A percentile compares a stretch with the other conserved stretches of the same genome.
Evolutionary conservation across 2,113 vertebrate genomes (phyloP).

Genomic region (Oreochromis niloticus): DNA sequence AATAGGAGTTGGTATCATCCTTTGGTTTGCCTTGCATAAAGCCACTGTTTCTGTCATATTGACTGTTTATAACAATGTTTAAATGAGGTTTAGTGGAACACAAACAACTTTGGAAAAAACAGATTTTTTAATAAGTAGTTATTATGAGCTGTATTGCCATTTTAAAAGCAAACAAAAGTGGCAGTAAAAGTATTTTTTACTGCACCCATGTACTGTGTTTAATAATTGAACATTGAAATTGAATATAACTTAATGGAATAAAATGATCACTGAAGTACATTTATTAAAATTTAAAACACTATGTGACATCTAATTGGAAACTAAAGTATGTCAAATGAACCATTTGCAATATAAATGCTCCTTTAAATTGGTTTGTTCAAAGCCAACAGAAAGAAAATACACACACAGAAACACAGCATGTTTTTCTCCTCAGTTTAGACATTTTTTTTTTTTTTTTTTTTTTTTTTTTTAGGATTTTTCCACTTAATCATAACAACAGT

Average conservation of each 20-base stretch:
- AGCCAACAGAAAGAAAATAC: background rate
- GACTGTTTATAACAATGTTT: background rate
- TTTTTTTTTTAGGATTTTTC: background rate
- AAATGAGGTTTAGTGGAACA: background rate
- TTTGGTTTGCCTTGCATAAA: background rate
- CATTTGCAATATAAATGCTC: background rate
- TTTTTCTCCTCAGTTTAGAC: background rate
- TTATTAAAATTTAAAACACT: background rate
- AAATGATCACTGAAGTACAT: background rate
- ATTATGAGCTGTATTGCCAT: background rate
- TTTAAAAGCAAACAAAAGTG: background rate
- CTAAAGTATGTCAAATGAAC: background rate
- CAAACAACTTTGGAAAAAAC: rapidly evolving
- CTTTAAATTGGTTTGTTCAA: background rate
- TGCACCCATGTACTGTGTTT: background rate
- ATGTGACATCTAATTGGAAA: background rate
- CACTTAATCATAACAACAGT: background rate
- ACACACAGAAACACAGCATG: background rate
- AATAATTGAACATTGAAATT: background rate
- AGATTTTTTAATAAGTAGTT: background rate
- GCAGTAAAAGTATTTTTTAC: background rate
- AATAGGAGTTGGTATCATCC: conserved; percentile 5
- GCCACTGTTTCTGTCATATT: background rate
- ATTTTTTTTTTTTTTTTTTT: background rate
- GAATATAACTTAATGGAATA: background rate